Evolutionary conservation across 2,113 vertebrate genomes (phyloP).

Genomic region (Amazona vittata): DNA sequence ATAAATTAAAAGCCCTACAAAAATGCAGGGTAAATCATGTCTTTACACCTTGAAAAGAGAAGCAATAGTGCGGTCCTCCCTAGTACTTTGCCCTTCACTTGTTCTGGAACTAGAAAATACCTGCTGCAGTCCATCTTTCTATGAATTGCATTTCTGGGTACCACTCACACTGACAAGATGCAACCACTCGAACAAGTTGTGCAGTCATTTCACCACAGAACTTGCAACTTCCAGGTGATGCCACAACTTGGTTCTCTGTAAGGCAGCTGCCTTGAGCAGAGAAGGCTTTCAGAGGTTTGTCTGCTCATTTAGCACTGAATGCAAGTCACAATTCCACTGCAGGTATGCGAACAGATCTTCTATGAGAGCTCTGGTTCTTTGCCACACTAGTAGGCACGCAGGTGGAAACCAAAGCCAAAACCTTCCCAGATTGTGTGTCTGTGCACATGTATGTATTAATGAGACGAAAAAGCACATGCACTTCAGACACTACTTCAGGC

Average conservation of each 20-base stretch:
- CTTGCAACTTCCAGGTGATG: background rate
- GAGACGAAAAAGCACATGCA: background rate
- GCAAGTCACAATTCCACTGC: background rate
- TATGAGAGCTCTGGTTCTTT: background rate
- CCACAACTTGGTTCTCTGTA: background rate
- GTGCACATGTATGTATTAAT: background rate
- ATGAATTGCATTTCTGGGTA: background rate
- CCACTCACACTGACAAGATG: background rate
- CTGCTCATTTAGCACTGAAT: background rate
- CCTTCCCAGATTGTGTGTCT: background rate
- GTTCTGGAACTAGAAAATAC: background rate
- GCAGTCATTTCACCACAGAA: background rate
- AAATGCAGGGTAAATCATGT: background rate
- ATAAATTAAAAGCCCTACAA: background rate
- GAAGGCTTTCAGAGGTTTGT: background rate
- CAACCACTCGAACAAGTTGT: background rate
- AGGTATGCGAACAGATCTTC: background rate
- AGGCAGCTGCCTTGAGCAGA: background rate
- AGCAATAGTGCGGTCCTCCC: background rate
- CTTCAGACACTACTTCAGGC: background rate
- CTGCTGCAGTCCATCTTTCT: background rate
- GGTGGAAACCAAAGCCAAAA: background rate
- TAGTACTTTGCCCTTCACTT: background rate
- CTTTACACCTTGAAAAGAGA: background rate
- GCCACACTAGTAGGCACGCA: background rate